Evolutionary conservation across 2,888 invertebrate species (phyloP), one percentile per base, ranked within the genome.

Genomic region (Drosophila putrida): DNA sequence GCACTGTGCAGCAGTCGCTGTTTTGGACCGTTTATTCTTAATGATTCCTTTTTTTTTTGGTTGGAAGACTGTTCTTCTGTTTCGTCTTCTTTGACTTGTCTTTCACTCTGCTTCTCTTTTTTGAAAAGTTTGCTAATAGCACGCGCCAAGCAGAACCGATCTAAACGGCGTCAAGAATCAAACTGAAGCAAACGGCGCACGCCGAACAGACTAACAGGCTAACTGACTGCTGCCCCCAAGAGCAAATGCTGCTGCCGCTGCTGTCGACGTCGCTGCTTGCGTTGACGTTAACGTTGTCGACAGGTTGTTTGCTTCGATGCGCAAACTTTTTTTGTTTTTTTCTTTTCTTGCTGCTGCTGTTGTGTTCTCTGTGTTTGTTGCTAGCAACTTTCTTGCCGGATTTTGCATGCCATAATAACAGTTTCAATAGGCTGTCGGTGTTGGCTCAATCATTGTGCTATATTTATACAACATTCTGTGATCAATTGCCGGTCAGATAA

Each of bases 81-180:
- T 50, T 6, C 15, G 35, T 36, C 8, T 57, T 36, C 61, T 71
- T 64, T 27, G 38, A 33, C 51, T 38, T 20, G 50, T 63, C 47
- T 53, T 55, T 35, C 39, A 43, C 43, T 57, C 6, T 13, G 28
- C 31, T 58, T 38, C 38, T 59, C 39, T 64, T 49, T 36, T 49
- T 71, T 53, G 36, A 39, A 49, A 39, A 49, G 57, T 44, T 68
- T 46, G 66, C 44, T 51, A 55, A 49, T 20, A 72, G 80, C 76
- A 71, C 66, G 67, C 64, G 55, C 63, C 67, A 79, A 73, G 41
- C 80, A 91, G 91, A 92, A 92, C 92, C 91, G 92, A 92, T 91
- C 92, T 91, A 91, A 90, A 89, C 92, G 90, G 91, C 91, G 90
- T 89, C 91, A 91, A 92, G 92, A 92, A 92, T 91, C 89, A 91